Evolutionary conservation across 2,113 vertebrate genomes (phyloP), one percentile per base, ranked within the genome.

Genomic region (Ceyx margarethae): DNA sequence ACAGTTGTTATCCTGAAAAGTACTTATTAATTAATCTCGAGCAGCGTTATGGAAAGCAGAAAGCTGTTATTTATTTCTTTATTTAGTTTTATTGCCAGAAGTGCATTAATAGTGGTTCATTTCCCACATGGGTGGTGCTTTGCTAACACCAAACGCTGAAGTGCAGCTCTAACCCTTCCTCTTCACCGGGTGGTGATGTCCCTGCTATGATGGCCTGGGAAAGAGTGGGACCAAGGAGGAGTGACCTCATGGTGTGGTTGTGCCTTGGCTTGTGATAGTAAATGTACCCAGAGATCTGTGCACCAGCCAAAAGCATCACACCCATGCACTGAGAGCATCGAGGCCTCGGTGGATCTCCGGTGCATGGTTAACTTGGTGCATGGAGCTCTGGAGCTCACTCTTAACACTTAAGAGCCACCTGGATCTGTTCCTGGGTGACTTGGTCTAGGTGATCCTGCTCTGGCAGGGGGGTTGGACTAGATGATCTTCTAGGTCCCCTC

Each of bases 221-320:
- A 5, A 33, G 26, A 2, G 4, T 4, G 50, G 75, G 4, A 5
- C 26, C 8, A 0, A 11, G 50, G n/a, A 21, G 26, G 11, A 2
- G 0, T 1, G 26, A 3, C 45, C 42, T 6, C 9, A 0, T 0
- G 31, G 37, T 3, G 31, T 4, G 54, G 3, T 33, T 10, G 2
- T 8, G 16, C 9, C 53, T 64, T 4, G 1, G 0, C 8, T 45
- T 1, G 22, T 0, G 8, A 4, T 2, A 1, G 1, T 2, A 18
- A 2, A 7, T 2, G 3, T 23, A 1, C 23, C 26, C 0, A 26
- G 37, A 17, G 54, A 20, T 6, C 25, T 8, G 45, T 3, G 4
- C 3, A 0, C 50, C 18, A 18, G 48, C 75, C 13, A 2, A 7
- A 15, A 14, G n/a, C 43, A 1, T 2, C 14, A 26, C 0, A 3